Evolutionary conservation across 2,797 vertebrate genomes (phyloP), one percentile per base, ranked within the genome.

Genomic region (Acomys russatus): DNA sequence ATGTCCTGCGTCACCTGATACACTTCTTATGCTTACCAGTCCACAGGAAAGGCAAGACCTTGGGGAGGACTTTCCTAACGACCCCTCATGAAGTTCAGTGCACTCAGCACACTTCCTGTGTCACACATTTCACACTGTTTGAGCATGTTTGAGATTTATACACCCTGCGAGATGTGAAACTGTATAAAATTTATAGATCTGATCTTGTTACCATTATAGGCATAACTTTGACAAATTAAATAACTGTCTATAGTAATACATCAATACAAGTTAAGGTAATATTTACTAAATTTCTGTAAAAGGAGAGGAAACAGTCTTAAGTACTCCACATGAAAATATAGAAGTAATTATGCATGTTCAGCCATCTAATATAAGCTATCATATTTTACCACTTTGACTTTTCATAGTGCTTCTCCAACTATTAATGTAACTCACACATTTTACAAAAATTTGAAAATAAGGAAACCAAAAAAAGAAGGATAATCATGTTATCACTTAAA

Each of bases 401-500:
- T 68, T 73, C 35, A 64, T 44, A 86, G 38, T 23, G 33, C n/a
- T 88, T 92, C 88, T 71, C 49, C 68, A 12, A 49, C 23, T 74
- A n/a, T 66, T 80, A 94, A 59, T 54, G 51, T 23, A 95, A 96
- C 18, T 87, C 20, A 35, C 20, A 28, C 15, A 79, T 59, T 88
- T 84, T 56, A 54, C 9, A 95, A 92, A 95, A 77, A 73, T 17
- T 74, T 18, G 12, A 73, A 83, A 86, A 89, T 68, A 76, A 88
- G 63, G 64, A 73, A 92, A 91, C 78, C 15, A 12, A 54, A 88
- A 70, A 77, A 66, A 1, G 14, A 77, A 49, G 74, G 20, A 63
- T 18, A 88, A 56, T 1, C 9, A 74, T 79, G 51, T 77, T 63
- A 80, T 85, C 30, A 61, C 68, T 84, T 85, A 89, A 59, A 80